Base-by-base conservation (phyloP, 2,113 vertebrate species). In the Brachyhypopomus gauderio region DNA sequence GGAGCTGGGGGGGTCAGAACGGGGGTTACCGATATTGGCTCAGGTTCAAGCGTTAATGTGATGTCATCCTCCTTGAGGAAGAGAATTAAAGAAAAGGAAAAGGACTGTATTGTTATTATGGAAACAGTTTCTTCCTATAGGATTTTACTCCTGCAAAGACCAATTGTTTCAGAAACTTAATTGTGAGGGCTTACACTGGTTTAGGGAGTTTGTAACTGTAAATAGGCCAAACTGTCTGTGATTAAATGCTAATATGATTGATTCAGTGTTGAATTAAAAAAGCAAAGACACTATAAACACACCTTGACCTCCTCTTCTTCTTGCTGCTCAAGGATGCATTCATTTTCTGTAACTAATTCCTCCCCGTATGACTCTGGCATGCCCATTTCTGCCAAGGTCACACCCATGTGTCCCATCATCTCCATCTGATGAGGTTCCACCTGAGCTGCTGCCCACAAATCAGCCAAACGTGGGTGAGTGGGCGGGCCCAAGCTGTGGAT, bases 31-130 rank as follows among this genome's bases (percentile, higher is more conserved):
- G 96, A 96, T 77, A 92, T 91, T 0, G 93, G 93, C 91, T 96
- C 96, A 62, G 96, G 92, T 89, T 98, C 96, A 87, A 96, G 84
- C 80, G 95, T 97, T 79, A 97, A 89, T 0, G 94, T 96, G 55
- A 96, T 94, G 69, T 98, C 97, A 83, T 97, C 97, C 81, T 91
- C 88, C 93, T 94, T 48, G 3, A 56, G 7, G 12, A 78, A 66
- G 63, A 41, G 36, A 87, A 48, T 14, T 25, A 0, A 16, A 16
- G 22, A 41, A 30, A 58, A 4, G 25, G 66, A 48, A 55, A 36
- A 14, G n/a, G 2, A 41, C 2, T 9, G 60, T 0, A 9, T 36
- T 59, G 34, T 75, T 25, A 60, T 23, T n/a, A 41, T 14, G 3
- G 4, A 56, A 30, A 58, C 17, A 59, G 5, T 12, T 38, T 6